phyloP scores from a whole-genome alignment of 30 jellyfish, hydroid and myxozoan genomes.

The Mastigias papua region DNA sequence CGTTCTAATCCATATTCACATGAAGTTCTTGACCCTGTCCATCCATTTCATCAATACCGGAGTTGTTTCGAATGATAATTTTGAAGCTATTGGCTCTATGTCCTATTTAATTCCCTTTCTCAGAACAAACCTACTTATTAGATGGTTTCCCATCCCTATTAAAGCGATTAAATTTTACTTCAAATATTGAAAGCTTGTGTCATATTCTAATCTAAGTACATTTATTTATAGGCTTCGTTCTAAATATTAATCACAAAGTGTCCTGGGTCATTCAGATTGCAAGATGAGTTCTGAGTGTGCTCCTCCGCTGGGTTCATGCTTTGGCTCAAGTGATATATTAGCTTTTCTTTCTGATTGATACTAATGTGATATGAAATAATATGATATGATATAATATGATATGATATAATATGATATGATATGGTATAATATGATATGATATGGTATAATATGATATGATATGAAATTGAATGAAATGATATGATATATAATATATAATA shows the following conservation, averaged over 20 bases:
- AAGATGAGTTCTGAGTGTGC: neutral
- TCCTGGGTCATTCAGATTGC: neutral
- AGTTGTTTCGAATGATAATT: neutral
- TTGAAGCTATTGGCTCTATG: neutral
- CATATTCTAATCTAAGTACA: neutral
- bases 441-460: no score
- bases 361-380: no score
- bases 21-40: neutral
- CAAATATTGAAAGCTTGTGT: neutral
- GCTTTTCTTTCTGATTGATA: no score
- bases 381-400: no score
- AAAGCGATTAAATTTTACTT: conserved; percentile 13
- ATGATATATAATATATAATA: no score
- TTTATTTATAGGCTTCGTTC: neutral
- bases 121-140: neutral
- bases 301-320: neutral
- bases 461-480: no score
- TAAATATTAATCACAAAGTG: neutral
- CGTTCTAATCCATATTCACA: no score
- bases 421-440: no score
- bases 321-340: no score
- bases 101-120: neutral
- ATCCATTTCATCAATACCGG: neutral
- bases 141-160: neutral
- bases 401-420: no score